Conservation (phyloP, 2,113 vertebrate species). For the Mesocricetus auratus region DNA sequence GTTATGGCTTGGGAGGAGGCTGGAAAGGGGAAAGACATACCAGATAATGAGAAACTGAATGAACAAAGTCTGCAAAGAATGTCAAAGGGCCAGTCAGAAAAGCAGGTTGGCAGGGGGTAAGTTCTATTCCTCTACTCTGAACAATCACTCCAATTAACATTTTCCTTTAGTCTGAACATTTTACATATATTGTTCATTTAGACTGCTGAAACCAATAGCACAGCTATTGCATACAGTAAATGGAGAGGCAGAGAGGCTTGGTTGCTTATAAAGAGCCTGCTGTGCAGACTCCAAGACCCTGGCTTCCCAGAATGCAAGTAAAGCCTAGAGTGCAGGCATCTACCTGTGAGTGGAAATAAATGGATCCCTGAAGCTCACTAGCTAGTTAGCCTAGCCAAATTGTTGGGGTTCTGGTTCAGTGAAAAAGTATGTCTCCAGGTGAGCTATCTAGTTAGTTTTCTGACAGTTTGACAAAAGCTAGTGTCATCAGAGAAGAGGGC, state of each 20-base stretch:
- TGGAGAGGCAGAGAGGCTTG: background rate
- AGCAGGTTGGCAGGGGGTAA: background rate
- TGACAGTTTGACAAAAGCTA: background rate
- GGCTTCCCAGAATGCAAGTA: background rate
- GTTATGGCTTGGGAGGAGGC: background rate
- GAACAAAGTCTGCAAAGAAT: background rate
- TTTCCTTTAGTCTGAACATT: slow-evolving; percentile 27
- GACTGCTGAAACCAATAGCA: background rate
- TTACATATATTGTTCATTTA: slow-evolving; percentile 22
- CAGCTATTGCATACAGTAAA: background rate
- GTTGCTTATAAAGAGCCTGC: background rate
- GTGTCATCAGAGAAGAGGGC: background rate
- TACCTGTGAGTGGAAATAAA: background rate
- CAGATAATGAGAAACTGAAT: background rate
- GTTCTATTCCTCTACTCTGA: background rate
- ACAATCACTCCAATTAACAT: slow-evolving; percentile 3
- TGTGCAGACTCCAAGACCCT: background rate
- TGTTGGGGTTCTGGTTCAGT: background rate
- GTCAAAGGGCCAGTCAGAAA: slow-evolving; percentile 5
- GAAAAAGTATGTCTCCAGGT: background rate
- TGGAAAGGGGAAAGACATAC: background rate
- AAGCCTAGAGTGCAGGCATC: background rate
- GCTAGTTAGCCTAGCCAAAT: background rate
- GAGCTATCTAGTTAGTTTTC: background rate
- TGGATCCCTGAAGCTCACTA: background rate